Evolutionary conservation across 2,797 vertebrate species (phyloP).

Genomic region (Dromococcyx pavoninus): DNA sequence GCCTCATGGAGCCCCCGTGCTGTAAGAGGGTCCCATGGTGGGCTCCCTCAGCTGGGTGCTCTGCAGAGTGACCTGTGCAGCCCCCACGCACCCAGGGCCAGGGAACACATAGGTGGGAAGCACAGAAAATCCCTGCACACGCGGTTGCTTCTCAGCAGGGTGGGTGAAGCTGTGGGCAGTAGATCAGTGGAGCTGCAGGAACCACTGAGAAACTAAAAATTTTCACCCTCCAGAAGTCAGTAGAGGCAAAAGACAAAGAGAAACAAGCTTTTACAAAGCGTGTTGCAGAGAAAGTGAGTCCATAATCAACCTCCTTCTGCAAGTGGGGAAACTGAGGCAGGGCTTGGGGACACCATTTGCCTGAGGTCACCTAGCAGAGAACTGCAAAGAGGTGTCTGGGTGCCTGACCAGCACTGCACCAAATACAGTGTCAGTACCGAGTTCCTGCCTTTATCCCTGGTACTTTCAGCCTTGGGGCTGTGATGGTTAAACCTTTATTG

Average conservation of each 20-base stretch:
- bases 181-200: not conserved
- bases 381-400: not conserved
- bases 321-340: not conserved
- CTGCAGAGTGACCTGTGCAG: not conserved
- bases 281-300: not conserved
- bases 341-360: not conserved
- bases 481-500: rapidly evolving
- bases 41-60: not conserved
- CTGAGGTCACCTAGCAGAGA: not conserved
- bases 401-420: not conserved
- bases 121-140: not conserved
- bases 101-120: not conserved
- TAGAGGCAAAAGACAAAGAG: not conserved
- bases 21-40: rapidly evolving
- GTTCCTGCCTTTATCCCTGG: not conserved
- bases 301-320: not conserved
- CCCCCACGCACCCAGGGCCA: not conserved
- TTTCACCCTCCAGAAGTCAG: not conserved
- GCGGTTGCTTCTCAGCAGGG: not conserved
- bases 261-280: not conserved
- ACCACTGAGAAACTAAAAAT: not conserved
- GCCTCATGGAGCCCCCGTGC: too few relatives aligned
- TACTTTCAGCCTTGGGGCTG: not conserved
- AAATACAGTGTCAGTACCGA: not conserved
- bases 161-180: not conserved